Conservation (phyloP, 2,113 vertebrate species). For the Thinocorus orbignyianus region DNA sequence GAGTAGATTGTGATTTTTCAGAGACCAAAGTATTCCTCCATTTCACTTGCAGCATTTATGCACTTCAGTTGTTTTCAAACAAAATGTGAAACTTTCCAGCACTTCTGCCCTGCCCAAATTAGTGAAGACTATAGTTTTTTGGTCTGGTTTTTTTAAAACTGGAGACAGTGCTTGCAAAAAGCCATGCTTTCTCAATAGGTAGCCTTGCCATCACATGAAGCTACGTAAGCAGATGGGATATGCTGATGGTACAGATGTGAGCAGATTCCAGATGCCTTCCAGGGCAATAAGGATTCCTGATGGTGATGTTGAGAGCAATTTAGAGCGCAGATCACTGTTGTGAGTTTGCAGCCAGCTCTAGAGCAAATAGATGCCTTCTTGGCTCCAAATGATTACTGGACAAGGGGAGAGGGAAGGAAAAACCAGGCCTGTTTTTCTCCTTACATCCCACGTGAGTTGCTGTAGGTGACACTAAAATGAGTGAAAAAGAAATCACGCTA, state of each 20-base stretch:
- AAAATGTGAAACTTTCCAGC: not conserved
- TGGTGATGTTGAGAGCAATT: not conserved
- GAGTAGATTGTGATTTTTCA: not conserved
- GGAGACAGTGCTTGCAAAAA: not conserved
- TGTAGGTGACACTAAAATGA: not conserved
- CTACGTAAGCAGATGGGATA: not conserved
- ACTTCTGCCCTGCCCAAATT: not conserved
- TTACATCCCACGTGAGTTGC: not conserved
- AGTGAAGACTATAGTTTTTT: not conserved
- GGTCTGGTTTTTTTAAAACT: too few species aligned
- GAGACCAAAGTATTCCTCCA: not conserved
- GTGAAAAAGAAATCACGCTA: not conserved
- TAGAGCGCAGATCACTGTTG: not conserved
- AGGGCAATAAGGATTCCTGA: not conserved
- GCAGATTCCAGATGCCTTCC: not conserved
- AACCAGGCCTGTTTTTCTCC: not conserved
- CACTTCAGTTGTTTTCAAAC: not conserved
- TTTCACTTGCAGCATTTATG: not conserved
- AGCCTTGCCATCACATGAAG: fast-evolving
- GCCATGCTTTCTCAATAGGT: not conserved
- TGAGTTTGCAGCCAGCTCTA: not conserved
- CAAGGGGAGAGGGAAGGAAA: fast-evolving
- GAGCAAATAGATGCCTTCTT: not conserved
- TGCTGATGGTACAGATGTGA: not conserved
- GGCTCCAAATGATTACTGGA: not conserved